phyloP scores from a whole-genome alignment of 2,113 vertebrate genomes.

The Spheniscus mendiculus region DNA sequence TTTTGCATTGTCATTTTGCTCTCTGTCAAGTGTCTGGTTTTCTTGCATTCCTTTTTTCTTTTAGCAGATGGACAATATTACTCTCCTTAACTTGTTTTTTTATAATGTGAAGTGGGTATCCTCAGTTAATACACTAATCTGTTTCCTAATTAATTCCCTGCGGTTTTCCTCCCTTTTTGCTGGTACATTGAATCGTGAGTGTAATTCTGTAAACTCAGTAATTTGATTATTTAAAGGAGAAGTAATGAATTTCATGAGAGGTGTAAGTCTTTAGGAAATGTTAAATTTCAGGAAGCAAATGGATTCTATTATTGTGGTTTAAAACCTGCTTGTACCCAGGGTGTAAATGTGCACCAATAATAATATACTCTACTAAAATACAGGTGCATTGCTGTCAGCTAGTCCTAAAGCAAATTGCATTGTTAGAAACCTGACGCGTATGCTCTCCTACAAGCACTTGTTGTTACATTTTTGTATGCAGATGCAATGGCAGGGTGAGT shows the following conservation, averaged over 20 bases:
- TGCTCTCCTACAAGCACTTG: slow-evolving; percentile 33
- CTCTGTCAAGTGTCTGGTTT: background rate
- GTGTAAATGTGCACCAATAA: background rate
- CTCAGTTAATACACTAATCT: slow-evolving; percentile 62
- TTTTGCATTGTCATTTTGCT: slow-evolving; percentile 35
- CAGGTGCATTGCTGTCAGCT: slow-evolving; percentile 5
- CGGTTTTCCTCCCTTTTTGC: background rate
- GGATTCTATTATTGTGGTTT: background rate
- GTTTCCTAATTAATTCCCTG: slow-evolving; percentile 63
- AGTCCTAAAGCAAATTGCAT: background rate
- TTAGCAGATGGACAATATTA: slow-evolving; percentile 18
- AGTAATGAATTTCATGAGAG: background rate
- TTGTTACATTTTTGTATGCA: slow-evolving; percentile 38
- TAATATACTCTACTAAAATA: background rate
- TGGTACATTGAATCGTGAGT: slow-evolving; percentile 43
- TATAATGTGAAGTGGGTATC: slow-evolving; percentile 19
- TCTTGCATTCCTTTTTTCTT: background rate
- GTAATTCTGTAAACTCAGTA: slow-evolving; percentile 23
- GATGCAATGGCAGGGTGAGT: slow-evolving; percentile 40
- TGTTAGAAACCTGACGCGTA: background rate
- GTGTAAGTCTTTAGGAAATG: background rate
- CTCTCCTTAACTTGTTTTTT: background rate
- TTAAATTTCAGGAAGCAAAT: background rate
- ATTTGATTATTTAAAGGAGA: slow-evolving; percentile 51
- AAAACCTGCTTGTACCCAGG: background rate